phyloP scores from a whole-genome alignment of 2,113 vertebrate genomes.

The Platycercus adscitus region DNA sequence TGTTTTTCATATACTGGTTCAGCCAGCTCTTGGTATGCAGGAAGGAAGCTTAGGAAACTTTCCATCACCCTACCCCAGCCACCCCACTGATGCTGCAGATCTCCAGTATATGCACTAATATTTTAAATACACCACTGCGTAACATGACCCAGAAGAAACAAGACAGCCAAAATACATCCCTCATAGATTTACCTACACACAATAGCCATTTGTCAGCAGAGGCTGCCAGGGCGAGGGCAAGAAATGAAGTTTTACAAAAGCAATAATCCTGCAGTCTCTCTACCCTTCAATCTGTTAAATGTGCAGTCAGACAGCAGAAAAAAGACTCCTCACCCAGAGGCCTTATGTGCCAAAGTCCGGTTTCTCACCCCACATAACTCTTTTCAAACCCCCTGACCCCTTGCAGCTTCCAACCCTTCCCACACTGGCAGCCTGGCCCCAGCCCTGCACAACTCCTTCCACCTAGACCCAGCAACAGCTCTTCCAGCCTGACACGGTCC shows the following conservation, averaged over 20 bases:
- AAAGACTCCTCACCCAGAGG: background rate
- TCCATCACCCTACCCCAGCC: background rate
- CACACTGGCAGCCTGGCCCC: rapidly evolving
- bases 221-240: background rate
- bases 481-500: rapidly evolving
- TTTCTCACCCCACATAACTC: background rate
- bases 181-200: background rate
- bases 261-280: background rate
- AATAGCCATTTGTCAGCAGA: background rate
- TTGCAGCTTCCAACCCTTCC: background rate
- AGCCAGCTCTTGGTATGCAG: background rate
- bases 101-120: background rate
- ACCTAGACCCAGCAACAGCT: rapidly evolving
- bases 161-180: background rate
- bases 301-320: background rate
- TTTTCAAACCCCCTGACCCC: background rate
- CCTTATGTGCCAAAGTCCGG: background rate
- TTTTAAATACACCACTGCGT: background rate
- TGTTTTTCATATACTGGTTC: background rate
- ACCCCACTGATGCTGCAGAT: background rate
- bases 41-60: background rate
- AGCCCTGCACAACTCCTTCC: background rate
- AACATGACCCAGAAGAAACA: background rate
- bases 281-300: background rate
- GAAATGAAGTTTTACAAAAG: background rate